These are phyloP conservation scores for Passer domesticus DNA, from an alignment of 2,113 vertebrate genomes.

Conservation along the genomic window DNA sequence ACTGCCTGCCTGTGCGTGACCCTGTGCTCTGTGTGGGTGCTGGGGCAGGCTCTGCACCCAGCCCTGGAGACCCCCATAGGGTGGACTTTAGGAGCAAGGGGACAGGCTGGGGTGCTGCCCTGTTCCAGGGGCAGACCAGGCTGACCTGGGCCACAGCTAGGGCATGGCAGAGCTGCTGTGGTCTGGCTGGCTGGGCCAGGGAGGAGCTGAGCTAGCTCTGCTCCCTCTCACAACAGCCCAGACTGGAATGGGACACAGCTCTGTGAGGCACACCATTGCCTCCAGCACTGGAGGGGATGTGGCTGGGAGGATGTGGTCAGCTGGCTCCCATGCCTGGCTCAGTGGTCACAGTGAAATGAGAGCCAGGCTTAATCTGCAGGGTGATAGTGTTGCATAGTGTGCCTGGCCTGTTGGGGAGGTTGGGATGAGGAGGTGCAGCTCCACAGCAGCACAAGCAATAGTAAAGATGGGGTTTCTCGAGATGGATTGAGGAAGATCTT, in stretches of 20 bases:
- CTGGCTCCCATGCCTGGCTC: background rate
- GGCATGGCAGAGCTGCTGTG: background rate
- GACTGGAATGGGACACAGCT: background rate
- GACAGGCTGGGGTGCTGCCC: background rate
- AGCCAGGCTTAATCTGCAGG: background rate
- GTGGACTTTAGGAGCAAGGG: background rate
- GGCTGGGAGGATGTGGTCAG: background rate
- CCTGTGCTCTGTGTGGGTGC: background rate
- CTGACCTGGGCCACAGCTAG: background rate
- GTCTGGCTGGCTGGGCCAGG: background rate
- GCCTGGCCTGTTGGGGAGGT: background rate
- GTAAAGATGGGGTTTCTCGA: background rate
- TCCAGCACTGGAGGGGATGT: background rate
- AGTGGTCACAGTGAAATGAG: background rate
- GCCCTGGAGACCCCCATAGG: background rate
- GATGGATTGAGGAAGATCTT: background rate
- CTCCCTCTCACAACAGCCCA: background rate
- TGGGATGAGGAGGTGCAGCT: background rate
- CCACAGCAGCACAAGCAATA: background rate
- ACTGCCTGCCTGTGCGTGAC: rapidly evolving
- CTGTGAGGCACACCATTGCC: background rate
- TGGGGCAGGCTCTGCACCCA: background rate
- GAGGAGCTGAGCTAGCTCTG: background rate
- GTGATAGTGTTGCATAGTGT: background rate
- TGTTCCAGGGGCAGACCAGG: background rate